Conservation (phyloP, 2,888 invertebrate species). For the Dicranocentrus wangi region DNA sequence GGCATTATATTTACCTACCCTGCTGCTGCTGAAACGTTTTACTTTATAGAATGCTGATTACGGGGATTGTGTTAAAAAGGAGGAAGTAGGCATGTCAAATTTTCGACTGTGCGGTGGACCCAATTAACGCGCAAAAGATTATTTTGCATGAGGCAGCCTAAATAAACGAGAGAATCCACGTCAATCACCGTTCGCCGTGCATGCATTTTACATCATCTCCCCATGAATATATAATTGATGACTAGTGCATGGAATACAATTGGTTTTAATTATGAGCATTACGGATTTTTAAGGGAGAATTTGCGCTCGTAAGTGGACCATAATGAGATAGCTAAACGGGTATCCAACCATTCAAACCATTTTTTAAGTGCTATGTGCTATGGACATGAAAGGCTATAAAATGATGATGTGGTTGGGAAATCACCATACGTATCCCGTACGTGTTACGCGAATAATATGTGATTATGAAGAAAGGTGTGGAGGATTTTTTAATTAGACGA, state of each 20-base stretch:
- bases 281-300: slow-evolving; percentile 32
- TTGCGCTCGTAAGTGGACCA: slow-evolving; percentile 19
- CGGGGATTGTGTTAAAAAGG: no score
- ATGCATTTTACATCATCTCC: background rate
- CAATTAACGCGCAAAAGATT: background rate
- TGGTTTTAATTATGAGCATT: slow-evolving; percentile 39
- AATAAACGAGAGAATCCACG: background rate
- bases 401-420: no score
- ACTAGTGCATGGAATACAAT: slow-evolving; percentile 32
- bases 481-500: slow-evolving; percentile 24
- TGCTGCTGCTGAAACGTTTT: no score
- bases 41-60: no score
- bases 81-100: slow-evolving; percentile 1
- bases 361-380: no score
- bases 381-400: no score
- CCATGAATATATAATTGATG: slow-evolving; percentile 11
- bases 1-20: no score
- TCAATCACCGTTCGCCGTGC: background rate
- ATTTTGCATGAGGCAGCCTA: background rate
- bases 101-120: no score
- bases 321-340: no score
- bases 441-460: no score
- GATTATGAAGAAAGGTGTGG: background rate
- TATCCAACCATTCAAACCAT: no score
- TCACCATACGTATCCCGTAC: no score